Conservation (phyloP, 2,113 vertebrate genomes). For the Macquaria australasica region DNA sequence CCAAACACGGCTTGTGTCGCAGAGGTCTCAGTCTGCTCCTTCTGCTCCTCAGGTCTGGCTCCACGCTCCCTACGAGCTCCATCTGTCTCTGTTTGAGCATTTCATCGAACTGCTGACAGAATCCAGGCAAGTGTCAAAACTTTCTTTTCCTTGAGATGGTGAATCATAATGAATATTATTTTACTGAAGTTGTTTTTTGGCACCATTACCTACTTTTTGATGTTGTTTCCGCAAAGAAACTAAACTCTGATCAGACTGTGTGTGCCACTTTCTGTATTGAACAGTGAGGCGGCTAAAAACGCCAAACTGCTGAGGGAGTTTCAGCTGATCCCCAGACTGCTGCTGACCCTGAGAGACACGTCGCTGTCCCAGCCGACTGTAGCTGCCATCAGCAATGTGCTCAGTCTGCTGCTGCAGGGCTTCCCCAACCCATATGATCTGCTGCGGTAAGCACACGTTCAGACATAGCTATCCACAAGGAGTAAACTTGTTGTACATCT, state of each 20-base stretch:
- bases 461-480: background rate
- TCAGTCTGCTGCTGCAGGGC: constrained; percentile 96
- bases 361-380: constrained; percentile 96
- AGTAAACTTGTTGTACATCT: background rate
- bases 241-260: background rate
- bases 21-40: constrained; percentile 30
- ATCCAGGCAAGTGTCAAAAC: constrained; percentile 89
- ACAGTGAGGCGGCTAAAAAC: constrained; percentile 96
- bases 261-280: background rate
- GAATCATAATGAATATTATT: background rate
- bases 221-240: background rate
- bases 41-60: constrained; percentile 93
- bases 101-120: constrained; percentile 98
- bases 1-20: background rate
- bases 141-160: background rate
- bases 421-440: constrained; percentile 95
- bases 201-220: background rate
- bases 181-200: background rate
- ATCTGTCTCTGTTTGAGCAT: constrained; percentile 97
- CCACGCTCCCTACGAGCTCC: constrained; percentile 97
- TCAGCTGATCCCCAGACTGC: constrained; percentile 93
- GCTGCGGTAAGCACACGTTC: constrained; percentile 86
- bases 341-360: constrained; percentile 93
- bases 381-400: constrained; percentile 93
- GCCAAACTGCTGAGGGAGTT: constrained; percentile 96